Percentiles rank a stretch among this genome's conserved stretches.
phyloP scores from a whole-genome alignment of 2,888 invertebrate species.

The Ormyrus labotus region DNA sequence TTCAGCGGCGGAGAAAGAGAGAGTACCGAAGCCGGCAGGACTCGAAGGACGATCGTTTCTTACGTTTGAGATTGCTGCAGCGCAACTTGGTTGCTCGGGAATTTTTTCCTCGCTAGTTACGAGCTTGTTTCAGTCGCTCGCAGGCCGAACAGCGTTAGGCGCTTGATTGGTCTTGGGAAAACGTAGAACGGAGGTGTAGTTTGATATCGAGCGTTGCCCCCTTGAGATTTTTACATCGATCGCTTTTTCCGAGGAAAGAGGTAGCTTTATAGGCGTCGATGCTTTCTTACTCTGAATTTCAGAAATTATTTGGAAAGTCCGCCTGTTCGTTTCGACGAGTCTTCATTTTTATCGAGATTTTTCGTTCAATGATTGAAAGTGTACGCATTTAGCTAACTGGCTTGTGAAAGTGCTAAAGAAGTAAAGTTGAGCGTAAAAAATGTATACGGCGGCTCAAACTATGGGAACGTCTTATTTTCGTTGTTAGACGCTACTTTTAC shows the following conservation, averaged over 20 bases:
- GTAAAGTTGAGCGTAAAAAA: too few relatives aligned
- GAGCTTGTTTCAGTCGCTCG: slow-evolving; percentile 11
- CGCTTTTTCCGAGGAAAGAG: neutral
- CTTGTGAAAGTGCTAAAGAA: too few relatives aligned
- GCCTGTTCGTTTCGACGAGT: too few relatives aligned
- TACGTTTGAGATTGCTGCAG: slow-evolving; percentile 19
- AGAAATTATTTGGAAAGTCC: too few relatives aligned
- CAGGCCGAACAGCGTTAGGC: neutral
- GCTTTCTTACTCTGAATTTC: too few relatives aligned
- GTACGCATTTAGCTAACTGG: too few relatives aligned
- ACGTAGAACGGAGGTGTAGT: slow-evolving; percentile 5
- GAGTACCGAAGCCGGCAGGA: neutral
- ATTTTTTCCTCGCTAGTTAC: slow-evolving; percentile 35
- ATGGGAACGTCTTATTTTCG: too few relatives aligned
- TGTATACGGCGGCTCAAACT: too few relatives aligned
- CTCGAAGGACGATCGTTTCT: slow-evolving; percentile 53
- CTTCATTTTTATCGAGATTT: too few relatives aligned
- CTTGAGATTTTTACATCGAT: neutral
- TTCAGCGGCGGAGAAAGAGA: neutral
- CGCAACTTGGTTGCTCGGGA: neutral
- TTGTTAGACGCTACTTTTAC: too few relatives aligned
- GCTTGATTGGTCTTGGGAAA: slow-evolving; percentile 5
- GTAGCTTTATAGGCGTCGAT: too few relatives aligned
- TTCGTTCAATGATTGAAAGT: too few relatives aligned
- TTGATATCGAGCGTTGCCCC: slow-evolving; percentile 26